phyloP scores from a whole-genome alignment of 2,888 invertebrate genomes.

The Drosophila longiperda region DNA sequence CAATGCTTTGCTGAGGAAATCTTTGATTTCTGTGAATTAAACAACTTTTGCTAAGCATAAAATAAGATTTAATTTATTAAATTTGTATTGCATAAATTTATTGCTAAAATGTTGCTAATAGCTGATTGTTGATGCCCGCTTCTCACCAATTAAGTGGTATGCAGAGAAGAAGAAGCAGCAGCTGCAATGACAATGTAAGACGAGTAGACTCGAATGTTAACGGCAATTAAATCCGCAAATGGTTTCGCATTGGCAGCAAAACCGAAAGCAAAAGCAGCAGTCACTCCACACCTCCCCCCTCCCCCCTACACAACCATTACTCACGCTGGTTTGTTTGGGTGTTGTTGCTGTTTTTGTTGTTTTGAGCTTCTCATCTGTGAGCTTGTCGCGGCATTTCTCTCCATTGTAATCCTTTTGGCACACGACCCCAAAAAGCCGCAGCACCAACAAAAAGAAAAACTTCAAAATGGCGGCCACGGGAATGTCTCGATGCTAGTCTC shows the following conservation, averaged over 20 bases:
- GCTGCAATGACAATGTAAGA: slow-evolving; percentile 54
- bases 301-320: neutral
- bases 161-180: neutral
- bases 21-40: too few relatives aligned
- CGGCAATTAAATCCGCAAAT: slow-evolving; percentile 81
- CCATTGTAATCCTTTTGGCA: slow-evolving; percentile 73
- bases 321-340: neutral
- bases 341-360: neutral
- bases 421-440: slow-evolving; percentile 62
- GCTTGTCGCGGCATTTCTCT: slow-evolving; percentile 2
- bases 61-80: neutral
- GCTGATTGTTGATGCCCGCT: neutral
- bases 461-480: slow-evolving; percentile 64
- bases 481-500: slow-evolving; percentile 12
- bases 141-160: neutral
- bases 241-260: slow-evolving; percentile 66
- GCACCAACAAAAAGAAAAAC: slow-evolving; percentile 46
- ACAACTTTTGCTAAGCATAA: neutral
- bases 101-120: neutral
- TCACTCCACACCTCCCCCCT: slow-evolving; percentile 14
- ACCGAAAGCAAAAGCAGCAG: slow-evolving; percentile 19
- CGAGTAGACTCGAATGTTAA: slow-evolving; percentile 66
- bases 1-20: neutral
- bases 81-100: neutral
- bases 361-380: neutral